Evolutionary conservation across 2,888 invertebrate genomes (phyloP).

Genomic region (Drosophila borealis): DNA sequence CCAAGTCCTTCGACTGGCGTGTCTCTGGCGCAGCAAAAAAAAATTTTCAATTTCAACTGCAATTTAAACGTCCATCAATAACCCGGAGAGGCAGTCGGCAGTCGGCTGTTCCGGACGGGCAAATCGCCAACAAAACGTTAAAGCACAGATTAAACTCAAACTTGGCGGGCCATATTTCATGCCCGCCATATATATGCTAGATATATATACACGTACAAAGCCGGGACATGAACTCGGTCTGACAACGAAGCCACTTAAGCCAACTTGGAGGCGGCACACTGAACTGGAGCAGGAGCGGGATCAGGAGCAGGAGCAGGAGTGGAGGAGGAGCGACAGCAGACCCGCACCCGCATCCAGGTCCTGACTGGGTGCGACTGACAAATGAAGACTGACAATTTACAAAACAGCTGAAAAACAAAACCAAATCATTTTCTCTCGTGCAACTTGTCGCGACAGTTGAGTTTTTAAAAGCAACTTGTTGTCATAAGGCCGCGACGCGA

Average conservation of each 20-base stretch:
- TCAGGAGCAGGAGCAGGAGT: constrained; percentile 3
- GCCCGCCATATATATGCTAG: constrained; percentile 23
- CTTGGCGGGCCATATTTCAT: constrained; percentile 53
- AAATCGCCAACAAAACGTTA: constrained; percentile 48
- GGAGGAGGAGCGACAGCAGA: no score
- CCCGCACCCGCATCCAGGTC: constrained; percentile 18
- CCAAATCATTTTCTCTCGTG: constrained; percentile 64
- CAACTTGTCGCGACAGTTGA: constrained; percentile 75
- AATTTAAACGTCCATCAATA: constrained; percentile 80
- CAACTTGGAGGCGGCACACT: constrained; percentile 36
- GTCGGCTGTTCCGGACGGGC: constrained; percentile 9
- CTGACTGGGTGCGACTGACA: constrained; percentile 71
- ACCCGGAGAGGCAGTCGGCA: constrained; percentile 22
- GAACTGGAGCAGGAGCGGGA: constrained; percentile 7
- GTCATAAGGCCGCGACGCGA: constrained; percentile 61
- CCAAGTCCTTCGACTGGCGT: constrained; percentile 25
- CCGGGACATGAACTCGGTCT: constrained; percentile 62
- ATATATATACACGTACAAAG: constrained; percentile 29
- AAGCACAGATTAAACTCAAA: constrained; percentile 59
- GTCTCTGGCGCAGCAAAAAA: constrained; percentile 19
- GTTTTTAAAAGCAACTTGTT: constrained; percentile 81
- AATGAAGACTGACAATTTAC: constrained; percentile 84
- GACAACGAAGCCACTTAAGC: constrained; percentile 78
- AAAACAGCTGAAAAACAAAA: constrained; percentile 79
- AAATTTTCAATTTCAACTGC: constrained; percentile 72